Base-by-base conservation (phyloP, 2,113 vertebrate genomes). In the Sterrhoptilus dennistouni region DNA sequence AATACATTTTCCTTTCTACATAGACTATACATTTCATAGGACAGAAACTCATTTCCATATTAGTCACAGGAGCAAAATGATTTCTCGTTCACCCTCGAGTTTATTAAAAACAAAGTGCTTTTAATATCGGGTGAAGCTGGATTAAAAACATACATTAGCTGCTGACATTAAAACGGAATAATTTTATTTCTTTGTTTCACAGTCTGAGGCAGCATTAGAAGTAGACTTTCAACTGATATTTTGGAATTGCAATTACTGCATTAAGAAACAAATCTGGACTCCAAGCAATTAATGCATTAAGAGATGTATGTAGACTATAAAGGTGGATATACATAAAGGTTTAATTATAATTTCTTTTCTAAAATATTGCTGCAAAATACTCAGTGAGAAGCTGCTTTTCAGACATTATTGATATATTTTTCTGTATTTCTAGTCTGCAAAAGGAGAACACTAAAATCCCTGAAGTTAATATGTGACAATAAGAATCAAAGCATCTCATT, bases 101-200 rank as follows among this genome's bases (percentile, higher is more conserved):
- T 96, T 92, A 72, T 90, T 96, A 80, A 96, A 97, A 97, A 79
- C 18, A 60, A 83, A 87, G 10, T 89, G 27, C 2, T 64, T 91
- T 94, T 95, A 80, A 76, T 75, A 54, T 20, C 88, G 50, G 53
- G 83, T 83, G 69, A 95, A 96, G 40, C 57, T 82, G 45, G 38
- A 96, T 88, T 87, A 66, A 95, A 92, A 87, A 52, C 36, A 71
- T 60, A 72, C 8, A 45, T 94, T 91, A 65, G 14, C 22, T 83
- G 29, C 47, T 78, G 40, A 91, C 89, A 78, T 86, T 71, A 80
- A 94, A 95, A 84, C 77, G 12, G 53, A 69, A 18, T 14, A 5
- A 63, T 96, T 83, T 81, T 23, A 78, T 54, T 95, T 76, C 31
- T 49, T 65, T 65, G 31, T 54, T 54, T 65, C 22, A 54, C 6